Base-by-base conservation (phyloP, 1,140 invertebrate genomes). In the Ganaspis sp. region DNA sequence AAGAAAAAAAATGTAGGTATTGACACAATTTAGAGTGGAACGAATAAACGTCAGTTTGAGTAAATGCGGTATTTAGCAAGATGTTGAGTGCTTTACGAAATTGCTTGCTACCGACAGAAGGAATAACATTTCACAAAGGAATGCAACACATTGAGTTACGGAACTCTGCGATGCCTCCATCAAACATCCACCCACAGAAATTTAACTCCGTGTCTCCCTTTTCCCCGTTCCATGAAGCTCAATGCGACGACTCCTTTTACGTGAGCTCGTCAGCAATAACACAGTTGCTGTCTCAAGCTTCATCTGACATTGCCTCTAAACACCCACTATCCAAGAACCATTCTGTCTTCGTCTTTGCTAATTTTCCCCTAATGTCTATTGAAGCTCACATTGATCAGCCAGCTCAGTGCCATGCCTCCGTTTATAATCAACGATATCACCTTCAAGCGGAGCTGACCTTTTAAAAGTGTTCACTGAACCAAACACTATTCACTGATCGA, bases 111-210 rank as follows among this genome's bases (percentile, higher is more conserved):
- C 26, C 5, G 58, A 12, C 12, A 15, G 21, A 64, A 29, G 58
- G 58, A 64, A 64, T 29, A 64, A 64, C 23, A 64, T 64, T 64
- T 64, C 15, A 29, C 58, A 29, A 64, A 64, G 58, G 58, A 64
- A 64, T 64, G 58, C 26, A 26, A 29, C 23, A 64, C 12, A 64
- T 64, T 64, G 9, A 64, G 58, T 29, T n/a, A 64, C 58, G 58
- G 58, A 29, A 29, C 58, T 64, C 12, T 15, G 12, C 29, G 58
- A 29, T 64, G 58, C 58, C 58, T 64, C 58, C 58, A 64, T 64
- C 58, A 64, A 64, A 29, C 58, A 64, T 64, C 58, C 23, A 64
- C 23, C 58, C 58, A 64, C 58, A 64, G 58, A 64, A 64, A 64
- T 64, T 21, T n/a, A 64, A 64, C 58, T 26, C 11, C 4, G 23